Evolutionary conservation across 2,888 invertebrate genomes (phyloP).

Genomic region (Eugnorisma glareosa): DNA sequence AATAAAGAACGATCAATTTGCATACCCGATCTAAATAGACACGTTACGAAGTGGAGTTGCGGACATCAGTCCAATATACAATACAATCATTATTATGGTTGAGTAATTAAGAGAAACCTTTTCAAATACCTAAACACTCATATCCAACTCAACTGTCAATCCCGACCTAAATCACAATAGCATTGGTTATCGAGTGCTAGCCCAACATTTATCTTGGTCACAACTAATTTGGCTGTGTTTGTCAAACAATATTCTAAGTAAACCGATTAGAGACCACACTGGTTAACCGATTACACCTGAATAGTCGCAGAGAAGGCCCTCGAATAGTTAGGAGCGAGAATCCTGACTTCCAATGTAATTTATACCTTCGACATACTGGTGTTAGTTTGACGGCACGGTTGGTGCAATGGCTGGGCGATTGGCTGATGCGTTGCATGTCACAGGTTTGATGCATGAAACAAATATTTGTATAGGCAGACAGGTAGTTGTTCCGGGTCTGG

Average conservation of each 20-base stretch:
- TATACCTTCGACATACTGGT: conserved; percentile 60
- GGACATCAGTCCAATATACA: neutral
- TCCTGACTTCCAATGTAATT: conserved; percentile 60
- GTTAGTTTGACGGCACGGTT: neutral
- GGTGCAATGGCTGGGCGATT: neutral
- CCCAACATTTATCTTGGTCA: conserved; percentile 65
- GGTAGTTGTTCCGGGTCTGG: neutral
- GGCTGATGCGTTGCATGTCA: neutral
- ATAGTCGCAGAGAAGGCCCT: conserved; percentile 57
- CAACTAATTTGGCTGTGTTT: conserved; percentile 66
- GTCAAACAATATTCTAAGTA: conserved; percentile 72
- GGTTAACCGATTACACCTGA: conserved; percentile 61
- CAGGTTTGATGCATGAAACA: neutral
- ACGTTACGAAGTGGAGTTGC: neutral
- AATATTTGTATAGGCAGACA: neutral
- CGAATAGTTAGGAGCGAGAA: conserved; percentile 51
- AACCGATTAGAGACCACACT: conserved; percentile 72
- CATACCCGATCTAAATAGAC: neutral
- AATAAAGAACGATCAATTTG: neutral
- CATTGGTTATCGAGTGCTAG: conserved; percentile 49
- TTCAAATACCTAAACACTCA: neutral
- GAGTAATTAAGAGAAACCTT: neutral
- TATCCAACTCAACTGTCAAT: neutral
- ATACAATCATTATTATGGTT: neutral
- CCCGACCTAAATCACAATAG: conserved; percentile 31